Conservation (phyloP, 2,888 invertebrate genomes). For the Lypha dubia region DNA sequence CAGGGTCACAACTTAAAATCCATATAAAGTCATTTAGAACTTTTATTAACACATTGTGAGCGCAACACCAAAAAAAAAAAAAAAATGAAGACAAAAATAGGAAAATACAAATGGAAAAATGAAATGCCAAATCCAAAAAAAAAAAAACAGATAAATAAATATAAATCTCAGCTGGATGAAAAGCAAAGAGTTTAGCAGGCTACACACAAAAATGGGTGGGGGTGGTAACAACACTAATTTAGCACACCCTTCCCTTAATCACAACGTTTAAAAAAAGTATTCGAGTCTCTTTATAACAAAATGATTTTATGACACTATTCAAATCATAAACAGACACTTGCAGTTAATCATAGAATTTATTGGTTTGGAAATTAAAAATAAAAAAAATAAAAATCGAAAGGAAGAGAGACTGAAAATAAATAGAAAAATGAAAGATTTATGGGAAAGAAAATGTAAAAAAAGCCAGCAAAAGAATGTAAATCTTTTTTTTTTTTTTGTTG, state of each 20-base stretch:
- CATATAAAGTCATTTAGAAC: conserved; percentile 62
- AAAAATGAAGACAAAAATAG: no score
- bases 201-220: conserved; percentile 20
- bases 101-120: conserved; percentile 22
- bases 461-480: background rate
- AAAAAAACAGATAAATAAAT: conserved; percentile 7
- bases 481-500: background rate
- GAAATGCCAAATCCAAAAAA: conserved; percentile 22
- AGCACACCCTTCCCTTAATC: conserved; percentile 8
- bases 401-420: no score
- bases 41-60: conserved; percentile 60
- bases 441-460: background rate
- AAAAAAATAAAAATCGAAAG: conserved; percentile 3
- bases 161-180: conserved; percentile 48
- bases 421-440: no score
- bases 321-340: conserved; percentile 69
- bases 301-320: conserved; percentile 59
- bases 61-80: conserved; percentile 15
- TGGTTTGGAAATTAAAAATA: conserved; percentile 32
- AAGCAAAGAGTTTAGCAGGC: background rate
- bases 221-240: conserved; percentile 31
- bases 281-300: conserved; percentile 36
- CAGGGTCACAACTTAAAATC: conserved; percentile 53
- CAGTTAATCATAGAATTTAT: conserved; percentile 69
- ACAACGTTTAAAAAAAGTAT: conserved; percentile 24